These are phyloP conservation scores for Tragopan temminckii DNA, from an alignment of 2,797 vertebrate species.

Conservation along the genomic window DNA sequence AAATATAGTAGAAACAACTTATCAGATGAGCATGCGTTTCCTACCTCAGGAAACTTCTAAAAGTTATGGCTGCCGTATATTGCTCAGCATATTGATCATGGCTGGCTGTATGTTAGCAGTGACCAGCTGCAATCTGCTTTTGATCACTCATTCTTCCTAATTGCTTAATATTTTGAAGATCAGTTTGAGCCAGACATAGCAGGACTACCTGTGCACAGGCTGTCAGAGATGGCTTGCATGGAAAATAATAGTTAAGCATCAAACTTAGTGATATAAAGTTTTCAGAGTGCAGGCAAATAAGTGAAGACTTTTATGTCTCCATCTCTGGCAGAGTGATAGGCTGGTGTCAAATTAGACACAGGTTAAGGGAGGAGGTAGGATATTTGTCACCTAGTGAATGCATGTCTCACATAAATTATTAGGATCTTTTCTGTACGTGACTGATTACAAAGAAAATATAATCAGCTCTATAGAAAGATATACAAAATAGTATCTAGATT, in stretches of 20 bases:
- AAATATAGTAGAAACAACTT: background rate
- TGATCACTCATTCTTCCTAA: background rate
- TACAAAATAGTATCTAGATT: background rate
- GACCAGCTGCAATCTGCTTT: background rate
- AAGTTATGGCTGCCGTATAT: background rate
- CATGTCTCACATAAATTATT: background rate
- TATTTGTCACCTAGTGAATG: no score
- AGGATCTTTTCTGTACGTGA: background rate
- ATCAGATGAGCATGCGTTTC: background rate
- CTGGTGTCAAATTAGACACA: background rate
- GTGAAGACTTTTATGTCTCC: background rate
- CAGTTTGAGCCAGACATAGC: background rate
- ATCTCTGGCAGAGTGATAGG: background rate
- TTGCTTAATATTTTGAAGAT: background rate
- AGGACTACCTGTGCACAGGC: background rate
- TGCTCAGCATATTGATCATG: background rate
- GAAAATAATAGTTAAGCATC: background rate
- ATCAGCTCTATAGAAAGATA: background rate
- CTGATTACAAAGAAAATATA: background rate
- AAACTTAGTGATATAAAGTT: background rate
- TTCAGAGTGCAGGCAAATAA: background rate
- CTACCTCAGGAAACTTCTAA: background rate
- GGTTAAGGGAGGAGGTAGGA: background rate
- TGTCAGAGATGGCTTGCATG: background rate
- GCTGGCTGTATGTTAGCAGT: background rate